Evolutionary conservation across 2,113 vertebrate genomes (phyloP).

Genomic region (Melanostigma gelatinosum): DNA sequence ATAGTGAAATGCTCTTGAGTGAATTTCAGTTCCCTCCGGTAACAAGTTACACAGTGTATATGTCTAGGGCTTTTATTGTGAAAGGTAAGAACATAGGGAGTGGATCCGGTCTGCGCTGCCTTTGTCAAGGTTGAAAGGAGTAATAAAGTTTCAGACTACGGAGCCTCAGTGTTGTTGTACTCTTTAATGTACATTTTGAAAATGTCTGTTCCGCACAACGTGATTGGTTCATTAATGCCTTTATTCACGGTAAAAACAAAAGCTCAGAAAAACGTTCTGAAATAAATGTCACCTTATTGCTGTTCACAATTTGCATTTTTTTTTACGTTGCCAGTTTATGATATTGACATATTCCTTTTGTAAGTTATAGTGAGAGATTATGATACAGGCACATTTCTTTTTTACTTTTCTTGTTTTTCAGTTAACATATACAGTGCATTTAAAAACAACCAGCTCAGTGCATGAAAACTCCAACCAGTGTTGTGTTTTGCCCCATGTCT

Average conservation of each 20-base stretch:
- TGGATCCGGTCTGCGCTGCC: not conserved
- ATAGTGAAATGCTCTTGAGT: not conserved
- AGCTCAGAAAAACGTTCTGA: not conserved
- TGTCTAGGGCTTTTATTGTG: not conserved
- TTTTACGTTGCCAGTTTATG: not conserved
- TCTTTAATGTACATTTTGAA: not conserved
- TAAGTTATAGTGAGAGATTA: not conserved
- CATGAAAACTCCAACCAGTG: not conserved
- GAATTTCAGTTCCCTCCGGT: not conserved
- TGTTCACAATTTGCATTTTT: too few species aligned
- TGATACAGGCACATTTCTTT: not conserved
- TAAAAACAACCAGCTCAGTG: not conserved
- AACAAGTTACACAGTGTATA: not conserved
- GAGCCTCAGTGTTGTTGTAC: not conserved
- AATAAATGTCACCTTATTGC: not conserved
- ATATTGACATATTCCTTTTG: not conserved
- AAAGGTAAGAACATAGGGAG: not conserved
- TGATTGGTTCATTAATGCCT: not conserved
- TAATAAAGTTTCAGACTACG: not conserved
- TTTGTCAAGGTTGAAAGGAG: not conserved
- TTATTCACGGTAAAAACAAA: not conserved
- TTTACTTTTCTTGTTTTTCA: not conserved
- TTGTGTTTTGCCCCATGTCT: slow-evolving; percentile 37
- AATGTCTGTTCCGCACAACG: too few species aligned
- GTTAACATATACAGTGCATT: not conserved